Evolutionary conservation across 2,888 invertebrate genomes (phyloP).

Genomic region (Folsomia candida): DNA sequence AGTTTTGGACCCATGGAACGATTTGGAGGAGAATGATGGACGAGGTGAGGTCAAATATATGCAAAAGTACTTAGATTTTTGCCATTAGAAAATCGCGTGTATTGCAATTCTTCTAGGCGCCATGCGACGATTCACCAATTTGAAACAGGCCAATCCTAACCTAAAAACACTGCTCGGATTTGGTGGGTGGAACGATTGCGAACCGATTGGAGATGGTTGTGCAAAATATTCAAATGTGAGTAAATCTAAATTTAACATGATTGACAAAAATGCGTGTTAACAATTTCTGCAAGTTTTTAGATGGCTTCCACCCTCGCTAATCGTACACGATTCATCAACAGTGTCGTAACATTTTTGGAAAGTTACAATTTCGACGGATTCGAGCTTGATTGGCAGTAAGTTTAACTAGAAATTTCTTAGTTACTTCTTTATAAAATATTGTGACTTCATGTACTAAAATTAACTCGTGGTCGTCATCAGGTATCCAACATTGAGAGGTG

Average conservation of each 20-base stretch:
- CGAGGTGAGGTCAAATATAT: too few relatives aligned
- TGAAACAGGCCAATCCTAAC: conserved; percentile 35
- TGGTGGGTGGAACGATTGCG: conserved; percentile 34
- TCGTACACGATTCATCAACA: conserved; percentile 60
- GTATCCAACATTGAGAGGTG: conserved; percentile 39
- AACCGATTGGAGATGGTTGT: neutral
- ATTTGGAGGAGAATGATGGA: conserved; percentile 28
- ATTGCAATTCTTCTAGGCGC: too few relatives aligned
- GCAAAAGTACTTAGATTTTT: too few relatives aligned
- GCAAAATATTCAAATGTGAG: neutral
- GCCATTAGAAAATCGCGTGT: too few relatives aligned
- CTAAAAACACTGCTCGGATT: conserved; percentile 37
- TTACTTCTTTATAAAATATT: too few relatives aligned
- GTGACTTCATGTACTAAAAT: too few relatives aligned
- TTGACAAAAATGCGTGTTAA: too few relatives aligned
- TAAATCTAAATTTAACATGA: too few relatives aligned
- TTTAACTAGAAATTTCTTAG: too few relatives aligned
- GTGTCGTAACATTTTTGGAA: conserved; percentile 59
- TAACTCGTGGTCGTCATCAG: too few relatives aligned
- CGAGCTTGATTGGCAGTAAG: conserved; percentile 66
- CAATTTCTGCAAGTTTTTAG: too few relatives aligned
- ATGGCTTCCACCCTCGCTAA: conserved; percentile 55
- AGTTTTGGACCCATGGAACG: conserved; percentile 24
- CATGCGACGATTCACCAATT: conserved; percentile 34
- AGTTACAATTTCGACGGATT: conserved; percentile 67